Evolutionary conservation across 2,888 invertebrate species (phyloP), one percentile per base, ranked within the genome.

Genomic region (Philaethria dido): DNA sequence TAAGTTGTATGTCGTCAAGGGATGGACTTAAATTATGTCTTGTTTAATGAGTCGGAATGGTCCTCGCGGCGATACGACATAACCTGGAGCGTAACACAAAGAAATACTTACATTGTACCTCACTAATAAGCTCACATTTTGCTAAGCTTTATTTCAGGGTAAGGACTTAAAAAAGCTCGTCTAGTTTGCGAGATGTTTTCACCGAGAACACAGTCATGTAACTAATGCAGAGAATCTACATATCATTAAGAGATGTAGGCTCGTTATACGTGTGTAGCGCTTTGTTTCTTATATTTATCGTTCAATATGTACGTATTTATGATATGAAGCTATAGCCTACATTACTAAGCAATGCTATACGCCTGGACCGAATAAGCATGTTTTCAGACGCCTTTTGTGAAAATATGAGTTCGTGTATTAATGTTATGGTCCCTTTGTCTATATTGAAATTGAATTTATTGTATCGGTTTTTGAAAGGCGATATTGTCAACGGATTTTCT

Each of bases 171-270:
- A 62, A 70, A 74, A 67, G 16, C 64, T 14, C 33, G 52, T 25
- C 62, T 68, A 80, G 83, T 84, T 84, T 82, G 90, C 85, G 89
- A 89, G 89, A 89, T 91, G 92, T 92, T 91, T 89, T 84, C 89
- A 88, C 91, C 76, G 87, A 80, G 90, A 91, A 92, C 91, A 91
- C 85, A 89, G 89, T 82, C 92, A 89, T 92, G 92, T 92, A 89
- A 88, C 90, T 92, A 92, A 92, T 91, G 90, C 87, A 83, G 84
- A 75, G 92, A 90, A 92, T 92, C 91, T 92, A 92, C 92, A 92
- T 92, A 92, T 92, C 92, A 92, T 92, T 92, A 91, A 91, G 89
- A 90, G 90, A 92, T 91, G 92, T 92, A 84, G 88, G 81, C 81
- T 84, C 86, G 83, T 84, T 88, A 81, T 89, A 89, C 89, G 91